Evolutionary conservation across 2,888 invertebrate species (phyloP).

Genomic region (Andrena minutula): DNA sequence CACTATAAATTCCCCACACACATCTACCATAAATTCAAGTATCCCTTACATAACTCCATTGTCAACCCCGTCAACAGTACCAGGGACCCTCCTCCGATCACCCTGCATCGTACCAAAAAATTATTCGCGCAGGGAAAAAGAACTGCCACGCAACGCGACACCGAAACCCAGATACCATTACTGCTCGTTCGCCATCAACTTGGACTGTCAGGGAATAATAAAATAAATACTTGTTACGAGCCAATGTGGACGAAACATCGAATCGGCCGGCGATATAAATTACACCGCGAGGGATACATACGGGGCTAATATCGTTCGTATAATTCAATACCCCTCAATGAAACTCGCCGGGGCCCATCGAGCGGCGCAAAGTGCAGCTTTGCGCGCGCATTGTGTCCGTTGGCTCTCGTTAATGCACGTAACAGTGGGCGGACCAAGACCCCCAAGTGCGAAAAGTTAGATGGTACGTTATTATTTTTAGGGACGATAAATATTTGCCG

Average conservation of each 20-base stretch:
- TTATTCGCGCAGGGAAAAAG: conserved; percentile 17
- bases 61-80: background rate
- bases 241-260: conserved; percentile 38
- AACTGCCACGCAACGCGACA: conserved; percentile 16
- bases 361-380: conserved; percentile 28
- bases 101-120: conserved; percentile 7
- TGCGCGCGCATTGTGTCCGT: conserved; percentile 20
- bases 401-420: conserved; percentile 55
- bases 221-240: conserved; percentile 50
- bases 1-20: background rate
- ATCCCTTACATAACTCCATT: conserved; percentile 5
- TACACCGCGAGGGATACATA: conserved; percentile 25
- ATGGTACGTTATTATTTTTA: conserved; percentile 61
- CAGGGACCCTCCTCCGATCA: background rate
- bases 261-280: conserved; percentile 52
- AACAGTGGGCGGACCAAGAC: conserved; percentile 56
- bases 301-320: conserved; percentile 49
- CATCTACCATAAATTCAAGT: conserved; percentile 6
- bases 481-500: conserved; percentile 56
- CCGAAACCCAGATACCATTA: conserved; percentile 61
- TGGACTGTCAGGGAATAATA: conserved; percentile 24
- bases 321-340: conserved; percentile 54
- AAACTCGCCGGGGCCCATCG: conserved; percentile 14
- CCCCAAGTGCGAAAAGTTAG: conserved; percentile 65
- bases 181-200: conserved; percentile 30